Evolutionary conservation across 2,113 vertebrate species (phyloP).

Genomic region (Patagioenas fasciata): DNA sequence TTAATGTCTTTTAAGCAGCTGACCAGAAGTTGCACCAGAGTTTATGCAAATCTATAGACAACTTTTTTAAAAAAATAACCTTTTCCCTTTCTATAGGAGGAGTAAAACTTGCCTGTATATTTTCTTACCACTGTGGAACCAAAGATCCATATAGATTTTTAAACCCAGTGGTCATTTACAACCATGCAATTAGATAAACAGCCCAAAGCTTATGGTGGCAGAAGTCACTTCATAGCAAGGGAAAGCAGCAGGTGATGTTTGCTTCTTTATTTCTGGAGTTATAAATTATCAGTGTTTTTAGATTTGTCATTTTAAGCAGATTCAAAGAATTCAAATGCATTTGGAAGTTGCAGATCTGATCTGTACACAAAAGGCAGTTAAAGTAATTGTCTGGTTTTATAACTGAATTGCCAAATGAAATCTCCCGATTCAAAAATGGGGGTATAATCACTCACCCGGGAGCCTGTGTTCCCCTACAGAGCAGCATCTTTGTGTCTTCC

Average conservation of each 20-base stretch:
- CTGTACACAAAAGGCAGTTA: background rate
- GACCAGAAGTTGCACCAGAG: background rate
- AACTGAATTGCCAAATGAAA: constrained; percentile 1
- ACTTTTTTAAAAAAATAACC: background rate
- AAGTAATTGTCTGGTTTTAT: constrained; percentile 36
- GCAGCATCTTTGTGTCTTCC: background rate
- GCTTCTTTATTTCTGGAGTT: background rate
- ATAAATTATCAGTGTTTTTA: background rate
- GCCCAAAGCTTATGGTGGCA: background rate
- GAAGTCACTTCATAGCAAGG: background rate
- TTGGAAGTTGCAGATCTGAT: background rate
- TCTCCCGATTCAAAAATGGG: background rate
- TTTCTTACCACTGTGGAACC: background rate
- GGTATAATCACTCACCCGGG: background rate
- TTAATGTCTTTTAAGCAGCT: background rate
- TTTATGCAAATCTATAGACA: background rate
- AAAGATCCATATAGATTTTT: background rate
- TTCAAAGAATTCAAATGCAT: background rate
- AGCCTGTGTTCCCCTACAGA: background rate
- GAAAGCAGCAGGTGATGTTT: background rate
- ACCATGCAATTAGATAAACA: background rate
- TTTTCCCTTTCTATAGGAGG: background rate
- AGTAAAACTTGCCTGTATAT: background rate
- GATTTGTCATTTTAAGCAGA: constrained; percentile 11
- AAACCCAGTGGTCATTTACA: background rate